Conservation (phyloP, 1,140 invertebrate genomes). For the Tetraneura akinire region DNA sequence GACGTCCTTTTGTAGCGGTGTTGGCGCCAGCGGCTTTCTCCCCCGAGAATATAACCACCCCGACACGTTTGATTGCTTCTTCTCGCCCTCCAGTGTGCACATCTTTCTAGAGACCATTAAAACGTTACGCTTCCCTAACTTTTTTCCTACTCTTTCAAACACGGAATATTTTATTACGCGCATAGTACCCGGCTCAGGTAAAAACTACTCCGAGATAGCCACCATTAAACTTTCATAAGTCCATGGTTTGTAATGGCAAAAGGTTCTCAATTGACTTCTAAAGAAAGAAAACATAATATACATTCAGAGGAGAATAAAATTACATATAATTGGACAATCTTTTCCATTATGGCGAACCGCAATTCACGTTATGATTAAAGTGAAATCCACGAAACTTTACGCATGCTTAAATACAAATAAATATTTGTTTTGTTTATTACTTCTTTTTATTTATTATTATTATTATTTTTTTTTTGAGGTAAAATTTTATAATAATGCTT, state of each 20-base stretch:
- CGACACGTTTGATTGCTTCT: constrained; percentile 52
- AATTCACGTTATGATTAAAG: not conserved
- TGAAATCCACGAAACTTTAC: not conserved
- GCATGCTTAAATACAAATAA: not conserved
- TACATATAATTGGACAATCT: constrained; percentile 1
- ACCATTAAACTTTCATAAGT: constrained; percentile 44
- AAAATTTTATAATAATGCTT: not conserved
- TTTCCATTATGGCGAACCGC: not conserved
- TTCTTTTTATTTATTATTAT: no score
- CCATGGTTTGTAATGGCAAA: constrained; percentile 20
- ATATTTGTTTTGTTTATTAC: no score
- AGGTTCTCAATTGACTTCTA: constrained; percentile 7
- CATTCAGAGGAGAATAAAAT: not conserved
- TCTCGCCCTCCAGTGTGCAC: constrained; percentile 33
- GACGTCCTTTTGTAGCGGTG: constrained; percentile 33
- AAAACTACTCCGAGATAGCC: constrained; percentile 18
- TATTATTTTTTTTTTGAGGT: not conserved
- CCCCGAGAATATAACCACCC: constrained; percentile 26
- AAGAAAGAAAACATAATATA: not conserved
- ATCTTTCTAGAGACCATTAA: constrained; percentile 48
- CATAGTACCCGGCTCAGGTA: not conserved
- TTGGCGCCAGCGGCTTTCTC: constrained; percentile 46
- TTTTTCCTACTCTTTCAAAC: constrained; percentile 36
- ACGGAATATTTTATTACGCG: constrained; percentile 32
- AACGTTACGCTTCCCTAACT: constrained; percentile 42